Conservation (phyloP, 2,113 vertebrate genomes). For the Verasper variegatus region DNA sequence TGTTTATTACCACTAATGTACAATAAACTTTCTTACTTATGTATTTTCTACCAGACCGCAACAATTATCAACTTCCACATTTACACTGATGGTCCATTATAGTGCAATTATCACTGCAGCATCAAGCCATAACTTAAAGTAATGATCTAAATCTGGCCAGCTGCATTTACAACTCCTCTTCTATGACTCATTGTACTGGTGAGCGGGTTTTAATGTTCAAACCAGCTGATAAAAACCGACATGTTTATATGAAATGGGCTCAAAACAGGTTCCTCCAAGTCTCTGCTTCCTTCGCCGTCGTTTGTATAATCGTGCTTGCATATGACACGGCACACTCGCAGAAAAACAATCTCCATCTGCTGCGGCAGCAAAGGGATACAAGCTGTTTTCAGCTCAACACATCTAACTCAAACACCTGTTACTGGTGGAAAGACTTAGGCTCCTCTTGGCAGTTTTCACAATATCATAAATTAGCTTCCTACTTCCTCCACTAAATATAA, state of each 20-base stretch:
- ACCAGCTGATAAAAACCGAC: constrained; percentile 51
- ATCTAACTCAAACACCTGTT: constrained; percentile 75
- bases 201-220: constrained; percentile 63
- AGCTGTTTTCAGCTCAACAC: constrained; percentile 76
- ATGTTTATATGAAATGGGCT: constrained; percentile 58
- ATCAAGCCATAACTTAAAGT: constrained; percentile 68
- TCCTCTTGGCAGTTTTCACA: constrained; percentile 65
- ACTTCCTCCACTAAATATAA: constrained; percentile 66
- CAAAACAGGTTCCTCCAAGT: constrained; percentile 52
- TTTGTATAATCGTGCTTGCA: constrained; percentile 64
- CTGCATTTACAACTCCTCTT: constrained; percentile 63
- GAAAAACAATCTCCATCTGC: constrained; percentile 77
- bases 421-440: constrained; percentile 61
- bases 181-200: constrained; percentile 52
- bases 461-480: constrained; percentile 69
- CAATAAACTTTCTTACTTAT: constrained; percentile 22
- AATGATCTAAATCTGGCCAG: constrained; percentile 73
- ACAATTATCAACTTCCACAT: constrained; percentile 64
- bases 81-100: constrained; percentile 71
- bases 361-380: constrained; percentile 69
- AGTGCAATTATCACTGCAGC: constrained; percentile 67
- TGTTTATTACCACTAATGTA: constrained; percentile 24
- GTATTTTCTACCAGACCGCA: constrained; percentile 55
- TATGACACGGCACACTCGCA: constrained; percentile 64
- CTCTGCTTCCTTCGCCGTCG: constrained; percentile 35